Percentiles rank a stretch among this genome's conserved stretches.
Evolutionary conservation across 2,797 vertebrate species (phyloP).

Genomic region (Myotis planiceps): DNA sequence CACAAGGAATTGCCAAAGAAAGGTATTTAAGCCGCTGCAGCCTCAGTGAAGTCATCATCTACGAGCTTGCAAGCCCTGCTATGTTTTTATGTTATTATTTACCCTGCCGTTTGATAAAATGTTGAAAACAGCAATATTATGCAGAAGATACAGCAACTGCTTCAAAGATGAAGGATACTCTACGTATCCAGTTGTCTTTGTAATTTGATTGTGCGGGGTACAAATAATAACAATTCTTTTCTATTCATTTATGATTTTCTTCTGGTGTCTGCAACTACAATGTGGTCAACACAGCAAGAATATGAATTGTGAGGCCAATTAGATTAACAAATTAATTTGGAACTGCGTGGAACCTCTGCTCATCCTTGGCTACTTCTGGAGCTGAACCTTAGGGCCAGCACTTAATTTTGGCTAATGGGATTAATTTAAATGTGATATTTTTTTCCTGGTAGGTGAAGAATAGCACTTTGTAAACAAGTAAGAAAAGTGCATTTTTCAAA

Average conservation of each 20-base stretch:
- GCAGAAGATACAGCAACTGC: neutral
- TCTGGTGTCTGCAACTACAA: neutral
- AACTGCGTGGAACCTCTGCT: neutral
- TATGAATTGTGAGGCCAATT: slow-evolving; percentile 1
- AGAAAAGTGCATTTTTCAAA: slow-evolving; percentile 5
- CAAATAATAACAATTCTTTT: neutral
- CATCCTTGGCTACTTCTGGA: neutral
- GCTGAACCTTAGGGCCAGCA: neutral
- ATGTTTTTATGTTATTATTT: slow-evolving; percentile 64
- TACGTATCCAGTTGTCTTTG: neutral
- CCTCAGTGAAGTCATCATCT: slow-evolving; percentile 50
- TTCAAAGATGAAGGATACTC: neutral
- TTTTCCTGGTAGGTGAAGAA: neutral
- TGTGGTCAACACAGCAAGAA: neutral
- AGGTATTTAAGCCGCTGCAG: slow-evolving; percentile 51
- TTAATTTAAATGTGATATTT: slow-evolving; percentile 35
- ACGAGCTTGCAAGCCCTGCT: slow-evolving; percentile 41
- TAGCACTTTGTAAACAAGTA: slow-evolving; percentile 9
- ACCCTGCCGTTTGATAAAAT: slow-evolving; percentile 50
- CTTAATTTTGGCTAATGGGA: slow-evolving; percentile 53
- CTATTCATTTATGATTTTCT: neutral
- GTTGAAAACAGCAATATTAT: neutral
- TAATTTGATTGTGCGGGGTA: slow-evolving; percentile 37
- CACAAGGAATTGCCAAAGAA: slow-evolving; percentile 63
- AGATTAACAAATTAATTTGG: slow-evolving; percentile 30